Base-by-base conservation (phyloP, 2,888 invertebrate species). In the Drosophila macrospina region DNA sequence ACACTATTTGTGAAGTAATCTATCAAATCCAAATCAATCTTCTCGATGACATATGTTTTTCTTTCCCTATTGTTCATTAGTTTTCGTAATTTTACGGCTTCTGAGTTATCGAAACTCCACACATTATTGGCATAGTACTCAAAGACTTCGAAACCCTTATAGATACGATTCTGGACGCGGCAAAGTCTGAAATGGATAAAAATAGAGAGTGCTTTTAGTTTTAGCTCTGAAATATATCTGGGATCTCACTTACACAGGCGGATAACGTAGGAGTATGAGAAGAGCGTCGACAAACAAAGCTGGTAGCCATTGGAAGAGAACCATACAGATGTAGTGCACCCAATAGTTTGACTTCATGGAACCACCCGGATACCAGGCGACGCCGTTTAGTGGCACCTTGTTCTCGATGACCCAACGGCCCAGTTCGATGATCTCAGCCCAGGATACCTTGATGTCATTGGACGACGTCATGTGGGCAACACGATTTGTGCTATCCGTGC, bases 111-210 rank as follows among this genome's bases (percentile, higher is more conserved):
- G 91, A 97, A 97, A 88, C 96, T 96, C 98, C 98, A 98, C 71
- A 97, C 97, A 89, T 97, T 96, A 90, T 96, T 97, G 0, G 98
- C 97, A 92, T 98, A 98, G 91, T 97, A 98, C 89, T 97, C 97
- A 87, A 98, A 96, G 0, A 97, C 96, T 86, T 97, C 96, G 88
- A 97, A 96, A 0, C 98, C 97, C 92, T 97, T 97, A 74, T 94
- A 94, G 80, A 98, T 96, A 47, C 97, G 95, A 61, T 95, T 95
- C 78, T 98, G 98, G 1, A 97, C 95, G 51, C 95, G 94, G 88
- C 96, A 95, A 89, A 98, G 93, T 28, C 97, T 98, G 36, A 1
- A 51, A 39, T 1, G 16, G 24, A 44, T 3, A 0, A 20, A 50
- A 41, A 8, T 6, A 7, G 8, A 6, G 8, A 30, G 4, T 0